A percentile compares a stretch with the other conserved stretches of the same genome.
Conservation (phyloP, 2,797 vertebrate genomes). For the Helostoma temminkii region DNA sequence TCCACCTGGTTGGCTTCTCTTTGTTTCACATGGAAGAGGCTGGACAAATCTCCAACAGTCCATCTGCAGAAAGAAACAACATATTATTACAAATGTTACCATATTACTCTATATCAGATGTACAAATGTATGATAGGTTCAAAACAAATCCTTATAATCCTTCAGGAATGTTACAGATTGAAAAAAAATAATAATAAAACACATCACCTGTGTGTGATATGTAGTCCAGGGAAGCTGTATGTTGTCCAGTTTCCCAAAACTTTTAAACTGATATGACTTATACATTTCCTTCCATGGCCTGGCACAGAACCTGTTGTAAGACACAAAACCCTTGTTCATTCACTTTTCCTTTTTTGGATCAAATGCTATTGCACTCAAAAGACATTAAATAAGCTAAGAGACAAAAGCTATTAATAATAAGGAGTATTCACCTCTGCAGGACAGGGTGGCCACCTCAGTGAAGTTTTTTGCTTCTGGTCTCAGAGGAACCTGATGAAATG, state of each 20-base stretch:
- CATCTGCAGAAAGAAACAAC: constrained; percentile 34
- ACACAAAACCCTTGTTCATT: neutral
- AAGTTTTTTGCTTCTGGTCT: constrained; percentile 91
- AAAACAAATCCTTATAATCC: neutral
- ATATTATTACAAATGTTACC: neutral
- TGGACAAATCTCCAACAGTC: constrained; percentile 77
- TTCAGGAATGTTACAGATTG: neutral
- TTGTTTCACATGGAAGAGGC: constrained; percentile 88
- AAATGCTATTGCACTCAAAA: neutral
- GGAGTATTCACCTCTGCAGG: constrained; percentile 89
- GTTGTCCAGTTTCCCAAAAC: constrained; percentile 79
- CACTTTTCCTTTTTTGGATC: neutral
- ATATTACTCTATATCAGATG: neutral
- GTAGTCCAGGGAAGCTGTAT: constrained; percentile 86
- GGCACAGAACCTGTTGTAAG: constrained; percentile 80
- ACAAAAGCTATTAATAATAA: too few relatives aligned
- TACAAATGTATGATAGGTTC: neutral
- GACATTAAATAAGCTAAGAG: neutral
- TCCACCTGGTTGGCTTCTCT: constrained; percentile 87
- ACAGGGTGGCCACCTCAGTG: constrained; percentile 90
- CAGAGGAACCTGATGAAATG: constrained; percentile 88
- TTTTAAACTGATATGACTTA: constrained; percentile 76
- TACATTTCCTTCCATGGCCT: constrained; percentile 77
- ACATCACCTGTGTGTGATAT: constrained; percentile 85
- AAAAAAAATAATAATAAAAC: neutral